Evolutionary conservation across 2,888 invertebrate species (phyloP).

Genomic region (Cybosia mesomella): DNA sequence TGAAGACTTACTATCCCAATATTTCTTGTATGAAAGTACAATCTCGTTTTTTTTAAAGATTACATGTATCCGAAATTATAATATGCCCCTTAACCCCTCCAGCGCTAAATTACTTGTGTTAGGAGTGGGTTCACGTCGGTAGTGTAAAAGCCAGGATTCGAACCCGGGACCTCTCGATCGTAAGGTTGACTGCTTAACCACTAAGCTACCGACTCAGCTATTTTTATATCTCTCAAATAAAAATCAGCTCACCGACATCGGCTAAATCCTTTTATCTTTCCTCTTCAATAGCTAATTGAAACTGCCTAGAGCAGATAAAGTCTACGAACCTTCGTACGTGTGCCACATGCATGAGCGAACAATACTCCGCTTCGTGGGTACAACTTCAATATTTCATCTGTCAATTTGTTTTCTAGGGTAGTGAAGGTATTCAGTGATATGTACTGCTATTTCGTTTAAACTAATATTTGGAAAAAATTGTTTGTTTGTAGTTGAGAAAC

Average conservation of each 20-base stretch:
- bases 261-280: constrained; percentile 16
- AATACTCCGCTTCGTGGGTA: constrained; percentile 8
- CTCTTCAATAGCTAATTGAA: constrained; percentile 22
- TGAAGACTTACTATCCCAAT: too few species aligned
- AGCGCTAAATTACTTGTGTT: too few species aligned
- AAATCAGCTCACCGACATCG: not conserved
- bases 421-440: not conserved
- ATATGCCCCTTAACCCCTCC: too few species aligned
- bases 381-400: constrained; percentile 7
- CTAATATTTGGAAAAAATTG: not conserved
- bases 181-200: too few species aligned
- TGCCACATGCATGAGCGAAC: constrained; percentile 16
- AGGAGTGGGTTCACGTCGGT: too few species aligned
- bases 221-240: not conserved
- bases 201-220: too few species aligned
- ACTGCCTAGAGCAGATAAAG: constrained; percentile 19
- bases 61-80: too few species aligned
- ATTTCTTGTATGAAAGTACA: too few species aligned
- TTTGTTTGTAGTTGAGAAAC: not conserved
- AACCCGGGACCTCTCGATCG: too few species aligned
- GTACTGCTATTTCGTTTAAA: not conserved
- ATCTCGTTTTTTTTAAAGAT: too few species aligned
- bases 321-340: constrained; percentile 12
- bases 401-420: not conserved
- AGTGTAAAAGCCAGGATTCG: too few species aligned